Evolutionary conservation across 2,113 vertebrate species (phyloP), one percentile per base, ranked within the genome.

Genomic region (Colius striatus): DNA sequence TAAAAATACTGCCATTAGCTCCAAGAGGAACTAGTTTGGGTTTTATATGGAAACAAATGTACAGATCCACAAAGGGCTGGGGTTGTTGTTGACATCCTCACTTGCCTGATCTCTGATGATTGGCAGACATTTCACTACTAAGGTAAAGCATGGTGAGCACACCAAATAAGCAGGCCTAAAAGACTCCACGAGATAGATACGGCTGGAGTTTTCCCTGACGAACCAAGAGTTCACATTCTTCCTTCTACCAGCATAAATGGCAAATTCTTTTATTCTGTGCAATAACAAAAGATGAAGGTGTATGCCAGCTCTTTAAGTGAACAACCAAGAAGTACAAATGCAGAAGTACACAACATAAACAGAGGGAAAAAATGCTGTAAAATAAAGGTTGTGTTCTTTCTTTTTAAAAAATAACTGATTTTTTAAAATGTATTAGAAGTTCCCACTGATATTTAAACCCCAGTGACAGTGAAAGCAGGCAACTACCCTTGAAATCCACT

Each of bases 401-500:
- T 76, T 61, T 36, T 25, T n/a, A 38, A 78, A 90, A 65, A 48
- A n/a, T 9, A 50, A 10, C 16, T 53, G 23, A 20, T 41, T 85
- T 54, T 5, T 12, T 34, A 12, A 60, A 72, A 51, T 26, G 16
- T 77, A 26, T 58, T 41, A 32, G 68, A 73, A 17, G 18, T 51
- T 84, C 26, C 26, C 32, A 22, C n/a, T 74, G 16, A 18, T 75
- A 43, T 21, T 87, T 84, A 78, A 71, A 65, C 53, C 25, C 74
- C 19, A 4, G 5, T 7, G 30, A 60, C 1, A 78, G 30, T 0
- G 1, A 84, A 79, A 84, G 53, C 32, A 70, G 51, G 54, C 27
- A 75, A 55, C 17, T 91, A n/a, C 15, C 50, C 50, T 82, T 89
- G 61, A 90, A 95, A 89, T 90, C 53, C 70, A 81, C 43, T 18